phyloP scores from a whole-genome alignment of 1,140 invertebrate species.

The Harpegnathos saltator region DNA sequence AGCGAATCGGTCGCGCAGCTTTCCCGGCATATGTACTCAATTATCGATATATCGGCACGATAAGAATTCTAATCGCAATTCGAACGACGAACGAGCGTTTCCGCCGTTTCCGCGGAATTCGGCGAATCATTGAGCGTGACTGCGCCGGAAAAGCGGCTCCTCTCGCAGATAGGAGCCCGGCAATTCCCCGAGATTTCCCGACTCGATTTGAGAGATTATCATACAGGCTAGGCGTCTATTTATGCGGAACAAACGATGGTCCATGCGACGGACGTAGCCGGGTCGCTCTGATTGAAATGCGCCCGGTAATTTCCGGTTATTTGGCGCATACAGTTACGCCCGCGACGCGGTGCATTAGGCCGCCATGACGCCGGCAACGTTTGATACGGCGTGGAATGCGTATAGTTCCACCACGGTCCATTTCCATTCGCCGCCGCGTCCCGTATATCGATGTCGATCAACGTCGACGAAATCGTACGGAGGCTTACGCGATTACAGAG shows the following conservation, averaged over 20 bases:
- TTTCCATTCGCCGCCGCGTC: slow-evolving; percentile 54
- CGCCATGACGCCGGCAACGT: slow-evolving; percentile 68
- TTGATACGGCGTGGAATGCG: slow-evolving; percentile 70
- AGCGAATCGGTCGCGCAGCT: not conserved
- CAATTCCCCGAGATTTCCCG: slow-evolving; percentile 58
- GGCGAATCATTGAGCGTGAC: slow-evolving; percentile 14
- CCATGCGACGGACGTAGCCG: slow-evolving; percentile 64
- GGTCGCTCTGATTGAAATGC: slow-evolving; percentile 76
- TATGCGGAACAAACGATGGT: slow-evolving; percentile 76
- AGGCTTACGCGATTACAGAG: slow-evolving; percentile 58
- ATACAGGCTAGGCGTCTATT: slow-evolving; percentile 68
- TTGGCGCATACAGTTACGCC: slow-evolving; percentile 72
- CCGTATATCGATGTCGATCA: slow-evolving; percentile 54
- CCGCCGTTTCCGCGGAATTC: slow-evolving; percentile 13
- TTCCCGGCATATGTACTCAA: not conserved
- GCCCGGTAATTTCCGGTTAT: slow-evolving; percentile 79
- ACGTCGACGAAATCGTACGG: slow-evolving; percentile 43
- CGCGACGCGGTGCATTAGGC: slow-evolving; percentile 68
- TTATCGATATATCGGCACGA: not conserved
- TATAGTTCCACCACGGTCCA: slow-evolving; percentile 65
- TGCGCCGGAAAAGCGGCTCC: slow-evolving; percentile 34
- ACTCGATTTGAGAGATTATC: slow-evolving; percentile 73
- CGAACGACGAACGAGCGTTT: slow-evolving; percentile 26
- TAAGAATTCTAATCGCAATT: slow-evolving; percentile 7
- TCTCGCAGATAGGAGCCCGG: slow-evolving; percentile 32